Base-by-base conservation (phyloP, 2,113 vertebrate genomes). In the Todiramphus saurophagus region DNA sequence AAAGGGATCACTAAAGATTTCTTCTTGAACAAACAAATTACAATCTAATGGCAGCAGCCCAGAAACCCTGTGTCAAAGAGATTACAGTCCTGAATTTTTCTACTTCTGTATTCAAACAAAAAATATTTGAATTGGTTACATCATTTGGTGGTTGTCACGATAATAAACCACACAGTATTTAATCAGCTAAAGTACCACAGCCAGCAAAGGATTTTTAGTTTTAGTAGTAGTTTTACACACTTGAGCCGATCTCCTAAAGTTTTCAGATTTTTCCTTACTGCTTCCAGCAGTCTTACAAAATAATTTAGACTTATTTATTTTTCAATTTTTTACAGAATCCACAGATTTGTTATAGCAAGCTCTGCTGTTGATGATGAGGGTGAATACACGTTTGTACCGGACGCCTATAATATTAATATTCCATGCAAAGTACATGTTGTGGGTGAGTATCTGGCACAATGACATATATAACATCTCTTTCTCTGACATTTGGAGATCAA, bases 341-440 rank as follows among this genome's bases (percentile, higher is more conserved):
- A 99, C 96, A 98, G 98, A 78, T 97, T 99, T 95, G 98, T 99
- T 81, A 98, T 99, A 94, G 98, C 96, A 35, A 96, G 94, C 18
- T 85, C 98, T 93, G 97, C 98, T 41, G 96, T 98, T 89, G 99
- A 99, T 30, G 99, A 99, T 88, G 98, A 99, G 74, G 99, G 99
- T 63, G 99, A 99, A 78, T 99, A 99, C 87, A 99, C 98, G 50
- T 99, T 99, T 96, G 97, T 99, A 81, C 99, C 99, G 37, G 99
- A 99, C 79, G 98, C 98, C 37, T 99, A 99, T 89, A 97, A 98
- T 55, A 96, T 98, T 69, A 99, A 98, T 85, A 98, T 99, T 94
- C 97, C 98, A 67, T 98, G 98, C 94, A 99, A 99, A 98, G 89
- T 99, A 51, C 99, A 99, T 67, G 97, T 99, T 83, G 98, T 99